These are phyloP conservation scores for Takifugu bimaculatus DNA, from an alignment of 2,113 vertebrate species.

Conservation along the genomic window DNA sequence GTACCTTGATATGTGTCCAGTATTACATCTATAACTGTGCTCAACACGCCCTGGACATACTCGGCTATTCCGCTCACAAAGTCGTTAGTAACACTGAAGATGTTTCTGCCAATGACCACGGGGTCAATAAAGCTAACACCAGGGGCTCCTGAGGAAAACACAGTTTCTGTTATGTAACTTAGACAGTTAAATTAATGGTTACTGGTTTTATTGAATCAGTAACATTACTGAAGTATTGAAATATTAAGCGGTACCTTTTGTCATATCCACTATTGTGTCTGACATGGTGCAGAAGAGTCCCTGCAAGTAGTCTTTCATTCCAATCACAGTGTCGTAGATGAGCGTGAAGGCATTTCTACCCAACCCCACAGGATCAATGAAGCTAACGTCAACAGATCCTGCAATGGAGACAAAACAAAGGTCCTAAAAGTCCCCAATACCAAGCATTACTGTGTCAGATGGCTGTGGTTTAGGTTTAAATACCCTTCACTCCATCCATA, in stretches of 20 bases:
- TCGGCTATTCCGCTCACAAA: constrained; percentile 42
- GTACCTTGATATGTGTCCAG: constrained; percentile 51
- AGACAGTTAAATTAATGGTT: background rate
- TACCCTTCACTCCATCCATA: constrained; percentile 54
- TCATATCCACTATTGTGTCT: constrained; percentile 41
- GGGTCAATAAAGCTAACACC: constrained; percentile 60
- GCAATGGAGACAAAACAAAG: background rate
- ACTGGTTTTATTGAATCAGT: background rate
- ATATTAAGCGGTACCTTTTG: constrained; percentile 44
- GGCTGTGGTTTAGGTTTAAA: background rate
- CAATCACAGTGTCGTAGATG: constrained; percentile 35
- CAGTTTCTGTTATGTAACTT: no score
- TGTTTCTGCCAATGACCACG: constrained; percentile 49
- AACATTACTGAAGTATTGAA: background rate
- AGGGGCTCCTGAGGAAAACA: constrained; percentile 38
- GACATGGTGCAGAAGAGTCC: constrained; percentile 28
- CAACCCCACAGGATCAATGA: constrained; percentile 53
- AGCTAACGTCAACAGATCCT: constrained; percentile 54
- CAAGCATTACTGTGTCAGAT: background rate
- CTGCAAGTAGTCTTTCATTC: constrained; percentile 37
- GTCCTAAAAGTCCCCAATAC: background rate
- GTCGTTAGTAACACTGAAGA: constrained; percentile 46
- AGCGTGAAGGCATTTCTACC: constrained; percentile 45
- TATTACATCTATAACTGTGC: constrained; percentile 36
- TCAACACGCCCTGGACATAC: constrained; percentile 43